These are phyloP conservation scores for Paraescarpia echinospica DNA, from an alignment of 1,140 invertebrate species.

Conservation along the genomic window DNA sequence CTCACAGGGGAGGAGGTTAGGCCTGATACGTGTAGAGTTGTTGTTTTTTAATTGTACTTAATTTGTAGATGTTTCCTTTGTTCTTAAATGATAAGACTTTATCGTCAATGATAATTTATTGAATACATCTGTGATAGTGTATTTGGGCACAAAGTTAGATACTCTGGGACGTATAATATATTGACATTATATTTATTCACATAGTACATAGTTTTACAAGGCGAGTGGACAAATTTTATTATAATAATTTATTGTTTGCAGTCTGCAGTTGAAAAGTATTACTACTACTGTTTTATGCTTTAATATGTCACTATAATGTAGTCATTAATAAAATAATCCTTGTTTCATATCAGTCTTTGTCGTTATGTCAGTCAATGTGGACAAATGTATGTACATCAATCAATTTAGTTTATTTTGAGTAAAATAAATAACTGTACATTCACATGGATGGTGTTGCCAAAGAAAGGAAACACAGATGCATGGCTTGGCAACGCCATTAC, in stretches of 20 bases:
- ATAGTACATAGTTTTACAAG: background rate
- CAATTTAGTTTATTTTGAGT: constrained; percentile 6
- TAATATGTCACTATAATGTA: too few relatives aligned
- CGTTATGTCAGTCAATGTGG: background rate
- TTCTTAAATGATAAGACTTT: too few relatives aligned
- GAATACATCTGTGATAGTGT: background rate
- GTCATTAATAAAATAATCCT: too few relatives aligned
- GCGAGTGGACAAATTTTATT: background rate
- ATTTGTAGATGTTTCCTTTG: too few relatives aligned
- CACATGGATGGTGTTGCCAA: background rate
- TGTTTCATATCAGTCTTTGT: background rate
- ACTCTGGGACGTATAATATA: background rate
- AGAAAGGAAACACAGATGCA: background rate
- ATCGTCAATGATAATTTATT: background rate
- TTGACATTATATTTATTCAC: background rate
- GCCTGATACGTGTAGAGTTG: too few relatives aligned
- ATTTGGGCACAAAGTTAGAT: background rate
- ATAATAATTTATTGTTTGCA: background rate
- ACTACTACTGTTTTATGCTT: background rate
- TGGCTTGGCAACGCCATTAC: background rate
- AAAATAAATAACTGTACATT: constrained; percentile 7
- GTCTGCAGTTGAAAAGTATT: background rate
- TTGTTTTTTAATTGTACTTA: too few relatives aligned
- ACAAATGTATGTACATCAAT: background rate
- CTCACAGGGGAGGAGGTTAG: too few relatives aligned